Evolutionary conservation across 1,140 invertebrate species (phyloP).

Genomic region (Wiebesia pumilae): DNA sequence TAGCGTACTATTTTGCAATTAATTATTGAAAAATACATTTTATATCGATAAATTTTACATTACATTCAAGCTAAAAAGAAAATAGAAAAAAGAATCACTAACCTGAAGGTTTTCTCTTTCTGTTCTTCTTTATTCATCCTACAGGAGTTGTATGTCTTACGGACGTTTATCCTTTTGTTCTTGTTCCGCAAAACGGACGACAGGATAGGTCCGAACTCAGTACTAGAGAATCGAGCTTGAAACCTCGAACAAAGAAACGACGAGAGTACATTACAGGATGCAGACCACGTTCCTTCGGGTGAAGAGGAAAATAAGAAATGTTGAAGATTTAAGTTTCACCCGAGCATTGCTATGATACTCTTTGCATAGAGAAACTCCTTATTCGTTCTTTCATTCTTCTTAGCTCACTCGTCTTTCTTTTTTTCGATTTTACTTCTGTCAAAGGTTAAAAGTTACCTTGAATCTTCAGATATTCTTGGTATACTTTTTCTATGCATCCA

Average conservation of each 20-base stretch:
- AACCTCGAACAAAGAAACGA: slow-evolving; percentile 44
- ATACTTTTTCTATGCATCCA: neutral
- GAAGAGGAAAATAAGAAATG: slow-evolving; percentile 50
- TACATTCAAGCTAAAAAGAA: neutral
- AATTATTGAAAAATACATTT: neutral
- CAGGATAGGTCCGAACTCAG: slow-evolving; percentile 44
- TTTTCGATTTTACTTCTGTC: slow-evolving; percentile 21
- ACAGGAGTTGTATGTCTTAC: slow-evolving; percentile 6
- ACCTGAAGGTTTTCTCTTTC: neutral
- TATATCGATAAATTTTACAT: neutral
- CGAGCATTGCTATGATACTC: slow-evolving; percentile 47
- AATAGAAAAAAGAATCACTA: neutral
- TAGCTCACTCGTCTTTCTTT: slow-evolving; percentile 30
- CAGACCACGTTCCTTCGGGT: slow-evolving; percentile 47
- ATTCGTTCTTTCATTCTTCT: slow-evolving; percentile 32
- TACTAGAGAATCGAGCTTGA: slow-evolving; percentile 51
- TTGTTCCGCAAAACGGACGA: slow-evolving; percentile 6
- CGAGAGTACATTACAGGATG: slow-evolving; percentile 25
- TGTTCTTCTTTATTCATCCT: neutral
- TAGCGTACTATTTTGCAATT: neutral
- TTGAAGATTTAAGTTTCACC: slow-evolving; percentile 46
- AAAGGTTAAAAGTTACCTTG: slow-evolving; percentile 45
- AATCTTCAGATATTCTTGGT: slow-evolving; percentile 2
- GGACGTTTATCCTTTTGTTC: slow-evolving; percentile 48
- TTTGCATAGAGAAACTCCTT: slow-evolving; percentile 51